Base-by-base conservation (phyloP, 2,888 invertebrate genomes). In the Drosophila kuntzei region DNA sequence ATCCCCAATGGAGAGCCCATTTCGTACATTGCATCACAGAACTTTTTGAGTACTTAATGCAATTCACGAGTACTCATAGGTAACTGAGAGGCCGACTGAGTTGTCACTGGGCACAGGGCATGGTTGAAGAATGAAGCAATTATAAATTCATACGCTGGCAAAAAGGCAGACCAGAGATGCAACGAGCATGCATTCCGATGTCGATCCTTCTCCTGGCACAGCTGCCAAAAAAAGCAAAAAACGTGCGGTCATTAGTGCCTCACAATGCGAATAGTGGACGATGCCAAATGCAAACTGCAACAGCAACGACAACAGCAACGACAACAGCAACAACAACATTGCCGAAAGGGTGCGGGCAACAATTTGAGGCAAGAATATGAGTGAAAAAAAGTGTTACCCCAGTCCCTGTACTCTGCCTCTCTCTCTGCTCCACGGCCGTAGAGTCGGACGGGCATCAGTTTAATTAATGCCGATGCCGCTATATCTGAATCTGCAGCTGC, bases 81-180 rank as follows among this genome's bases (percentile, higher is more conserved):
- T 53, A 75, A 36, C 51, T 55, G 20, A 47, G 47, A 59, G 74
- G 16, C 47, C 44, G 51, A 43, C 50, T 60, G 61, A 37, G 55
- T 36, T 41, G 55, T 43, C 32, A 34, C 14, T 55, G 32, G 18
- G 37, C 7, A 32, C 55, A 44, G 55, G 61, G 62, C 62, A 54
- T 44, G 68, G 53, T 36, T 54, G 58, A 76, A 54, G 59, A 77
- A 74, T 84, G 78, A 77, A 74, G 70, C 83, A 83, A 83, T 89
- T 89, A 89, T 74, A 77, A 83, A 83, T 89, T 89, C 87, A 83
- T 87, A 61, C 55, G 58, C 25, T 53, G 39, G 78, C 34, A 53
- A 59, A 73, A 34, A 25, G 18, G 34, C 53, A 44, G 51, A 46
- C 11, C 59, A 29, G 37, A 53, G 18, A 54, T 29, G 25, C 61